A percentile compares a stretch with the other conserved stretches of the same genome.
Evolutionary conservation across 2,888 invertebrate genomes (phyloP).

Genomic region (Orthosia gothica): DNA sequence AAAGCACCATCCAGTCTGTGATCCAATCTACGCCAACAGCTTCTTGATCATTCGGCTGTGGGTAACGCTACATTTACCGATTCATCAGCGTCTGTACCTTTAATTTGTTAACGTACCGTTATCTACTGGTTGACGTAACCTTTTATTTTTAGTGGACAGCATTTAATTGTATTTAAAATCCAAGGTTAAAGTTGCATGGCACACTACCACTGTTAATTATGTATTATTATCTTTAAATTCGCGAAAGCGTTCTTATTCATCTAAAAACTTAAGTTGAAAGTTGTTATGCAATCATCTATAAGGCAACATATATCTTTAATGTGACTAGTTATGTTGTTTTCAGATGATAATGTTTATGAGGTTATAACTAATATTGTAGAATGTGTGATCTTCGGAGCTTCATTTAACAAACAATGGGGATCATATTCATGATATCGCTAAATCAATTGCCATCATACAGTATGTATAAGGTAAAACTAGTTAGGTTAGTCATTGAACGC

Average conservation of each 20-base stretch:
- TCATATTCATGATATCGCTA: constrained; percentile 68
- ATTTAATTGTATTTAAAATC: neutral
- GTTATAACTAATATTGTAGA: constrained; percentile 32
- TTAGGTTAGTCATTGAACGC: constrained; percentile 79
- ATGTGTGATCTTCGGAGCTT: constrained; percentile 19
- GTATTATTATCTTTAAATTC: constrained; percentile 3
- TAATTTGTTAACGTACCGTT: constrained; percentile 9
- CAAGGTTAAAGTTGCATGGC: neutral
- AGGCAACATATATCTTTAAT: neutral
- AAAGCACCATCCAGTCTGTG: neutral
- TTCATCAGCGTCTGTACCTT: neutral
- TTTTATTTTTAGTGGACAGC: constrained; percentile 1
- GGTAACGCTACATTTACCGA: constrained; percentile 7
- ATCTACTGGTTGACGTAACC: constrained; percentile 7
- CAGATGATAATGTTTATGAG: constrained; percentile 19
- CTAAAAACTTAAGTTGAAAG: constrained; percentile 21
- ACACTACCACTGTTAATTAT: constrained; percentile 12
- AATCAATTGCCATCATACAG: constrained; percentile 69
- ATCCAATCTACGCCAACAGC: neutral
- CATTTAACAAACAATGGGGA: constrained; percentile 57
- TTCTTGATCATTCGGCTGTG: neutral
- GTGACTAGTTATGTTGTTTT: constrained; percentile 11
- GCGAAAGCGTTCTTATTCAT: constrained; percentile 24
- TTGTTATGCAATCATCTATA: neutral
- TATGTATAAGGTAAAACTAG: constrained; percentile 74